Conservation (phyloP, 1,140 invertebrate genomes). For the Drosophila sucinea region DNA sequence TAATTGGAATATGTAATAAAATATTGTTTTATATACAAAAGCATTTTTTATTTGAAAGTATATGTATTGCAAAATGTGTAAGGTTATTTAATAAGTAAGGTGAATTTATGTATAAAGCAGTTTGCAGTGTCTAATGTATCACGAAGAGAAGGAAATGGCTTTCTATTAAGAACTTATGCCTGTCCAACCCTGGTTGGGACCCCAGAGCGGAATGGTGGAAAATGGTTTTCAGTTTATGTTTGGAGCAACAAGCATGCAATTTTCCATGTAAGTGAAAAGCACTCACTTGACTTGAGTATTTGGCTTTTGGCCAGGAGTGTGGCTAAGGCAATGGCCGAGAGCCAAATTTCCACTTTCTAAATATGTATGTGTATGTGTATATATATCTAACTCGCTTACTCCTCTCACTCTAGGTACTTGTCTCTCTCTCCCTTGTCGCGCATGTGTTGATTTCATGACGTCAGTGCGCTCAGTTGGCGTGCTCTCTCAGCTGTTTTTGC, state of each 20-base stretch:
- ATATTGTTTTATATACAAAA: constrained; percentile 2
- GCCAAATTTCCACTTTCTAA: constrained; percentile 30
- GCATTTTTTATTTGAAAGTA: neutral
- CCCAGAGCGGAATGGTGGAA: neutral
- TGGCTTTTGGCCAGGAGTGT: constrained; percentile 38
- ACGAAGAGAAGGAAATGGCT: no score
- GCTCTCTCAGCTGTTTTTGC: constrained; percentile 63
- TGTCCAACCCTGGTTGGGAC: neutral
- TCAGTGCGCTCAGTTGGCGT: constrained; percentile 57
- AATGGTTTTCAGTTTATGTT: neutral
- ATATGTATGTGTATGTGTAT: constrained; percentile 19
- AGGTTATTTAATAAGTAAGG: no score
- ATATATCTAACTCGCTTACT: constrained; percentile 14
- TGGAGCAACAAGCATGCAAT: constrained; percentile 71
- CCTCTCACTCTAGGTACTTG: constrained; percentile 13
- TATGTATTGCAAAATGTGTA: neutral
- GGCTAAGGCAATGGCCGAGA: constrained; percentile 36
- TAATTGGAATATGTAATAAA: constrained; percentile 7
- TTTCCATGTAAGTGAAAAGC: constrained; percentile 20
- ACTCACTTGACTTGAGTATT: constrained; percentile 14
- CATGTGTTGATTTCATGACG: constrained; percentile 67
- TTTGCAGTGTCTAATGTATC: no score
- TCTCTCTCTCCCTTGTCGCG: constrained; percentile 37
- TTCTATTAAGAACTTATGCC: neutral
- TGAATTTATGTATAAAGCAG: no score